A percentile compares a stretch with the other conserved stretches of the same genome.
These are phyloP conservation scores for Brassicogethes aeneus DNA, from an alignment of 2,888 invertebrate species.

Conservation along the genomic window DNA sequence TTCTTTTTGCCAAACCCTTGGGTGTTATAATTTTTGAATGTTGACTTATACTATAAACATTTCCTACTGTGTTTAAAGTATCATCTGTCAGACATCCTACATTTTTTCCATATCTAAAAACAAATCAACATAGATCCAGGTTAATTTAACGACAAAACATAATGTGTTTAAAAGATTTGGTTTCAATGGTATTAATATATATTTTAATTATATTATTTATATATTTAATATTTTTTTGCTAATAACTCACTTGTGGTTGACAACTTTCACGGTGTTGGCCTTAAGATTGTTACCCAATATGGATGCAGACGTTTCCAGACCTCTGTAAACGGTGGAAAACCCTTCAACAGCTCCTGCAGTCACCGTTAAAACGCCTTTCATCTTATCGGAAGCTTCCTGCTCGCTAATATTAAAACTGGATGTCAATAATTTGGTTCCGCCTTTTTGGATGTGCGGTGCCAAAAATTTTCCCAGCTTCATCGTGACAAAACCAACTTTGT, in stretches of 20 bases:
- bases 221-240: background rate
- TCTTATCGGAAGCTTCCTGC: constrained; percentile 45
- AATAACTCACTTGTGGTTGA: constrained; percentile 57
- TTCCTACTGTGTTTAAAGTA: constrained; percentile 60
- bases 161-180: no score
- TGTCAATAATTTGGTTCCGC: constrained; percentile 51
- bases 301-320: constrained; percentile 61
- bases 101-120: constrained; percentile 56
- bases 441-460: constrained; percentile 59
- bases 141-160: background rate
- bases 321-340: constrained; percentile 59
- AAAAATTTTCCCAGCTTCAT: constrained; percentile 54
- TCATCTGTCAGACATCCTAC: constrained; percentile 57
- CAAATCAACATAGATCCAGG: no score
- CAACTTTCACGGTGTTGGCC: constrained; percentile 64
- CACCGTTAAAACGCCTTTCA: constrained; percentile 53
- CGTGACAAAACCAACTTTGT: constrained; percentile 57
- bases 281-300: constrained; percentile 55
- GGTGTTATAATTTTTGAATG: constrained; percentile 58
- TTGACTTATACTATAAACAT: constrained; percentile 55
- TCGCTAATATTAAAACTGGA: constrained; percentile 47
- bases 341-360: constrained; percentile 65
- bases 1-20: constrained; percentile 54
- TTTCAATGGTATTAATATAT: no score
- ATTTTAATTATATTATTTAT: background rate